A percentile compares a stretch with the other conserved stretches of the same genome.
These are phyloP conservation scores for Caiman crocodilus DNA, from an alignment of 2,797 vertebrate genomes.

Conservation along the genomic window DNA sequence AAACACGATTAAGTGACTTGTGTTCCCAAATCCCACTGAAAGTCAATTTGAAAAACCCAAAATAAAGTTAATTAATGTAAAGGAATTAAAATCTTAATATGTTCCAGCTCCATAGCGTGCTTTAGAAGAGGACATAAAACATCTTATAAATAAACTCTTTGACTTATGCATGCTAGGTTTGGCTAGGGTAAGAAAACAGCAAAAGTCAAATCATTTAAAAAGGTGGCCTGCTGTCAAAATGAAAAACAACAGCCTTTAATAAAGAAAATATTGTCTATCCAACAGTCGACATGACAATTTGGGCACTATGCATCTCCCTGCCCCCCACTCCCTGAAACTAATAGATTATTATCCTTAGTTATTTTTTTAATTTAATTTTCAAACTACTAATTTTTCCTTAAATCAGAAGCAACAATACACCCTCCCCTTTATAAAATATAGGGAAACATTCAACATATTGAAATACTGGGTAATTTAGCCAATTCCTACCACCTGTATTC, in stretches of 20 bases:
- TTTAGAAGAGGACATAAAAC: background rate
- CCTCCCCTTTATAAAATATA: background rate
- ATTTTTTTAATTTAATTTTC: background rate
- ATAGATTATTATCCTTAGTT: background rate
- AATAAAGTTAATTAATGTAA: background rate
- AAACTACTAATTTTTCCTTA: background rate
- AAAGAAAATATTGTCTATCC: too few relatives aligned
- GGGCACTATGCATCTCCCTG: too few relatives aligned
- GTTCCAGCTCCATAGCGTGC: background rate
- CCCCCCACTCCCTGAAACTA: too few relatives aligned
- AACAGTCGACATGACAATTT: too few relatives aligned
- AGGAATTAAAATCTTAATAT: background rate
- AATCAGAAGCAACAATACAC: fast-evolving
- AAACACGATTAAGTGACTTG: background rate
- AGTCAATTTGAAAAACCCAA: background rate
- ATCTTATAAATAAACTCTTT: background rate
- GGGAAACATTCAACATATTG: background rate
- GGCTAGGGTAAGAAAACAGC: background rate
- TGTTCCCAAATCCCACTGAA: background rate
- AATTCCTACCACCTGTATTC: background rate
- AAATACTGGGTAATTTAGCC: background rate
- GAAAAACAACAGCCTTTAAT: background rate
- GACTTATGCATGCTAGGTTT: background rate
- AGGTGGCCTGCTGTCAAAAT: background rate
- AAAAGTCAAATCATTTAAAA: background rate